phyloP scores from a whole-genome alignment of 2,113 vertebrate species.

The Ascaphus truei region DNA sequence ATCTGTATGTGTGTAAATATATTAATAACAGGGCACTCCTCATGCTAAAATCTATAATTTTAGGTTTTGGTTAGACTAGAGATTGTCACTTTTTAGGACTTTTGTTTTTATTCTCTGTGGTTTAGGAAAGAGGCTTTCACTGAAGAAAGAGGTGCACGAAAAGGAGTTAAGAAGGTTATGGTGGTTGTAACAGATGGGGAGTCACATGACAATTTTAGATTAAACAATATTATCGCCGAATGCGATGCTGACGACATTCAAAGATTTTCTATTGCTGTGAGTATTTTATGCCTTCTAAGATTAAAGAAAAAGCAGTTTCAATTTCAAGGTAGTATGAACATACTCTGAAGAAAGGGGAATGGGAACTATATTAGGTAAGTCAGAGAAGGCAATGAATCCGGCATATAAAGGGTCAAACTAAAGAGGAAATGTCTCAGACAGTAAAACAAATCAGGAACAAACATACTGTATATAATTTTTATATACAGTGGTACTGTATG shows the following conservation, averaged over 20 bases:
- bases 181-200: slow-evolving; percentile 95
- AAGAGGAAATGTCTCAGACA: no score
- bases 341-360: no score
- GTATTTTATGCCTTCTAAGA: slow-evolving; percentile 54
- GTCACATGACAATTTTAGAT: slow-evolving; percentile 79
- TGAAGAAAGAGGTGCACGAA: slow-evolving; percentile 75
- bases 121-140: slow-evolving; percentile 86
- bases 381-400: no score
- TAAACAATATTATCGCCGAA: slow-evolving; percentile 65
- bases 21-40: no score
- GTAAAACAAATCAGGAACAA: no score
- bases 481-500: no score
- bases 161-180: slow-evolving; percentile 92
- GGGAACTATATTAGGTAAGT: not conserved
- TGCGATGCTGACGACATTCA: slow-evolving; percentile 81
- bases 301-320: not conserved
- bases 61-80: no score
- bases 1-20: no score
- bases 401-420: no score
- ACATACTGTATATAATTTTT: no score
- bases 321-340: not conserved
- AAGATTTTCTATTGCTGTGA: slow-evolving; percentile 90
- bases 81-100: no score
- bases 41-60: no score
- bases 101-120: slow-evolving; percentile 28